A percentile compares a stretch with the other conserved stretches of the same genome.
phyloP scores from a whole-genome alignment of 2,888 invertebrate genomes.

The Spicauda simplicius region DNA sequence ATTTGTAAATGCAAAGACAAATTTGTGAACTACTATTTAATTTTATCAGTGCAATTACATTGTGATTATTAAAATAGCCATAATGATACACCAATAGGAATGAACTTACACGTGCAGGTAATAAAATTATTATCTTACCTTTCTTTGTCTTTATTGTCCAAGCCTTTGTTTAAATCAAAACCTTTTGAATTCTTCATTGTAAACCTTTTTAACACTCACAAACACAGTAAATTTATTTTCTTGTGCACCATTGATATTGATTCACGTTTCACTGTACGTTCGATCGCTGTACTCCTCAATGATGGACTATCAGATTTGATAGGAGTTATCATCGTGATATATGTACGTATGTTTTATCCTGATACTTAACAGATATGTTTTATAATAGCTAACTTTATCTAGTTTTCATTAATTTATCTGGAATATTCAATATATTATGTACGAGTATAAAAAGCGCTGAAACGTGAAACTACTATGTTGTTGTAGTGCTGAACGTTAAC shows the following conservation, averaged over 20 bases:
- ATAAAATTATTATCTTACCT: constrained; percentile 21
- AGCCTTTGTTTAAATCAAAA: constrained; percentile 27
- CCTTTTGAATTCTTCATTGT: constrained; percentile 19
- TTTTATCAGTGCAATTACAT: background rate
- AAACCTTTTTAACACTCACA: background rate
- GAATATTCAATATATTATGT: background rate
- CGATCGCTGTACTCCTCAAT: constrained; percentile 12
- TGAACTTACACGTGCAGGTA: background rate
- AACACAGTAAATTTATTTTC: background rate
- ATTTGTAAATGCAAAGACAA: background rate
- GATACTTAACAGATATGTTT: constrained; percentile 4
- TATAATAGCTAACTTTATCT: constrained; percentile 11
- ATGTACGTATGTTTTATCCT: constrained; percentile 26
- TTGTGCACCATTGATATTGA: constrained; percentile 22
- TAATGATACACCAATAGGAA: background rate
- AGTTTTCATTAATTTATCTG: background rate
- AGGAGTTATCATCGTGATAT: constrained; percentile 34
- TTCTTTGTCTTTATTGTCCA: constrained; percentile 18
- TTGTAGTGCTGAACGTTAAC: too few relatives aligned
- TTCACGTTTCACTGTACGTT: constrained; percentile 10
- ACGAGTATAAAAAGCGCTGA: background rate
- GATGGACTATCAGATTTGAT: constrained; percentile 36
- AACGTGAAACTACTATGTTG: background rate
- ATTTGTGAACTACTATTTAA: background rate
- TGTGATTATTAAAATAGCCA: background rate